Conservation (phyloP, 2,113 vertebrate species). For the Bambusicola thoracicus region DNA sequence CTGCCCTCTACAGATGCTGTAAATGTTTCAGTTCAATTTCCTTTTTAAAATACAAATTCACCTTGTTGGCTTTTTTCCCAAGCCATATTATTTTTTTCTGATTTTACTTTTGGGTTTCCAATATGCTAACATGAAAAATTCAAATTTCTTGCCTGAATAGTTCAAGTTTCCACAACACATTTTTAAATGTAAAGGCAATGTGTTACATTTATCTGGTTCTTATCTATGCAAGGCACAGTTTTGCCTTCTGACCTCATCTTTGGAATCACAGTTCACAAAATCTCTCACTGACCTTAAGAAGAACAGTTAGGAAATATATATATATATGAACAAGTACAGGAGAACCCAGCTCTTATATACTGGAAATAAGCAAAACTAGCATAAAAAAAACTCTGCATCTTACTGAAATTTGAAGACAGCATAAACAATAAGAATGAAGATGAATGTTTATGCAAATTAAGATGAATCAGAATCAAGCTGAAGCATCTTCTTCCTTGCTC, state of each 20-base stretch:
- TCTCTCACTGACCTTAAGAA: neutral
- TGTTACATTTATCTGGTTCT: neutral
- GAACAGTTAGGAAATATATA: neutral
- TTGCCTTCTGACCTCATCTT: neutral
- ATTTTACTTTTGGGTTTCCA: neutral
- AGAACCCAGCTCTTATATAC: neutral
- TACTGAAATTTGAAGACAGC: neutral
- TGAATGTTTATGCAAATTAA: neutral
- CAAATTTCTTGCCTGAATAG: neutral
- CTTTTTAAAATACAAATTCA: neutral
- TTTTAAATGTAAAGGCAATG: neutral
- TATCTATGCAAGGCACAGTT: neutral
- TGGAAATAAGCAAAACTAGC: neutral
- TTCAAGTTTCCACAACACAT: neutral
- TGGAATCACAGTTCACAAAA: neutral
- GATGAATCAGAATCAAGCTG: conserved; percentile 11
- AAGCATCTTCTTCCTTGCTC: conserved; percentile 15
- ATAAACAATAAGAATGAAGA: neutral
- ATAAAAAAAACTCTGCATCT: neutral
- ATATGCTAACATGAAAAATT: neutral
- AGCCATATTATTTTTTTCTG: neutral
- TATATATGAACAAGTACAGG: neutral
- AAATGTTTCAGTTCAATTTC: neutral
- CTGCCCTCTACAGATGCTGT: conserved; percentile 77
- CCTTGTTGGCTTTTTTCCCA: neutral